phyloP scores from a whole-genome alignment of 2,113 vertebrate species.

The Leucosticte australis region DNA sequence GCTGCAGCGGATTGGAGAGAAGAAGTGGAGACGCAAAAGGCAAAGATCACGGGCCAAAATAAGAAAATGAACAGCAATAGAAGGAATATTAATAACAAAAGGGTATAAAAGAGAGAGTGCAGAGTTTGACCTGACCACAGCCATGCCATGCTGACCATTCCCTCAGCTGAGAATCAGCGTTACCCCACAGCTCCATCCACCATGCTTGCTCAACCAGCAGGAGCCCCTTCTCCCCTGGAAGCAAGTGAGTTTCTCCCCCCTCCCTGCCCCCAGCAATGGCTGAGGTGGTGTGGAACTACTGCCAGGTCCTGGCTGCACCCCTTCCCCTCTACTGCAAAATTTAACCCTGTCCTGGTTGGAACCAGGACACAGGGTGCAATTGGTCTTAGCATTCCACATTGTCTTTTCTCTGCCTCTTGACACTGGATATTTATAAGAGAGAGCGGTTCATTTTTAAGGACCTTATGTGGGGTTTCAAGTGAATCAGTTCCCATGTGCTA shows the following conservation, averaged over 20 bases:
- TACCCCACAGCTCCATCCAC: neutral
- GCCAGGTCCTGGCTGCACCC: neutral
- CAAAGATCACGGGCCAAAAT: neutral
- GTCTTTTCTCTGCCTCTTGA: neutral
- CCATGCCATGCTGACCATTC: neutral
- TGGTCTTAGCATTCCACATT: neutral
- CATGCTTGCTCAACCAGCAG: rapidly evolving
- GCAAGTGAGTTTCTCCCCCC: neutral
- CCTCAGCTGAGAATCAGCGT: neutral
- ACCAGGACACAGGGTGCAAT: neutral
- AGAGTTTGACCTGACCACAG: neutral
- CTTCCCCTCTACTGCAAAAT: neutral
- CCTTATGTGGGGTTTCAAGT: neutral
- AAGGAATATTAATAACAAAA: neutral
- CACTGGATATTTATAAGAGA: neutral
- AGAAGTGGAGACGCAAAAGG: neutral
- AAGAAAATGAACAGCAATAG: neutral
- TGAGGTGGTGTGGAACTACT: neutral
- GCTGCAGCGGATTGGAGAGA: neutral
- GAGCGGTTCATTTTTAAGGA: neutral
- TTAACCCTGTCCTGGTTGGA: neutral
- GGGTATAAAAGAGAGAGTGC: neutral
- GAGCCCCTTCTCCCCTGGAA: neutral
- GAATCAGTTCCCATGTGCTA: neutral
- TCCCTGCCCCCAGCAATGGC: neutral